Base-by-base conservation (phyloP, 2,113 vertebrate genomes). In the Indri indri region DNA sequence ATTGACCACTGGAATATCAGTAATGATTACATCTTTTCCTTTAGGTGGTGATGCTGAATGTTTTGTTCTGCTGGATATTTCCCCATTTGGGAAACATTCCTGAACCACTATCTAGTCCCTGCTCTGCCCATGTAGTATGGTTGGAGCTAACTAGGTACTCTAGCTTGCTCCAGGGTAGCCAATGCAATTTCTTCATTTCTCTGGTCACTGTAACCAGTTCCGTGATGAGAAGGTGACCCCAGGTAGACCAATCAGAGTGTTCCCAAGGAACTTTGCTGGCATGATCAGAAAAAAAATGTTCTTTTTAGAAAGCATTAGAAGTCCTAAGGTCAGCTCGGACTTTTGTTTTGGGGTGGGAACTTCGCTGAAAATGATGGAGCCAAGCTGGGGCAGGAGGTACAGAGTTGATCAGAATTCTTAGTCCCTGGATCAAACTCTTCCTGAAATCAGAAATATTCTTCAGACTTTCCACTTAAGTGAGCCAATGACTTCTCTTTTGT, bases 81-180 rank as follows among this genome's bases (percentile, higher is more conserved):
- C 27, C 47, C 59, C 65, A 42, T 30, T 57, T 85, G 6, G 50
- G 65, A 52, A 57, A 45, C 11, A 2, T 59, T 32, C 27, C 12
- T 73, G 37, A 79, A 22, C 37, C 63, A 4, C 4, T 50, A 8
- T 30, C 63, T 47, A 50, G 47, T 42, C 27, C 68, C n/a, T 76
- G 5, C 32, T 68, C n/a, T 76, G 59, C 7, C 37, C 47, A 0
- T 0, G 0, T 20, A 11, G 20, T n/a, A 8, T 70, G 59, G 8
- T 8, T 32, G 30, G 42, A 54, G 17, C 54, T 79, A 27, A 66
- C 40, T 45, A 30, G 54, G 20, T 68, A 7, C 25, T 23, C 42
- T 18, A 20, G 23, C 7, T 10, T 22, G 65, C 25, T 2, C 14
- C 18, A 30, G 12, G 20, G n/a, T 2, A 34, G 37, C 34, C 57